Base-by-base conservation (phyloP, 1,140 invertebrate species). In the Formica exsecta region DNA sequence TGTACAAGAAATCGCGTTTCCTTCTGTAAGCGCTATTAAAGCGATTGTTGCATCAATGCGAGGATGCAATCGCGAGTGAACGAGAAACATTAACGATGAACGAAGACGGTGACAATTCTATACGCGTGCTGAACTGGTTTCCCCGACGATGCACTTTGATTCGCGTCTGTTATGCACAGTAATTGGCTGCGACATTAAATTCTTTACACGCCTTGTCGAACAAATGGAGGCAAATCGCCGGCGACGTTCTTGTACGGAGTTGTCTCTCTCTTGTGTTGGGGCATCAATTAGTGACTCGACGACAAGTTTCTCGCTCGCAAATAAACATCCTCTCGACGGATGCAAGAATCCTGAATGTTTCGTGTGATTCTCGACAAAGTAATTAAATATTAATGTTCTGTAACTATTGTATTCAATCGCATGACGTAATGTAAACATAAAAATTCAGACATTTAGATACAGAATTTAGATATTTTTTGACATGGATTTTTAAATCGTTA, bases 41-140 rank as follows among this genome's bases (percentile, higher is more conserved):
- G 13, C 38, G 65, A 81, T 83, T 59, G 57, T 62, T 48, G n/a
- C 64, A 29, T 71, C 22, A 41, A 73, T 25, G 44, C 41, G 25
- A 29, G 68, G 4, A 61, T 73, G 68, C 54, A 74, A 74, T 61
- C 32, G 79, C 13, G 29, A 81, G 11, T 22, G 79, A 32, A 38
- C 44, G 44, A 80, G 44, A 68, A 25, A 13, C 51, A 29, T 3
- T 36, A 51, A n/a, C 36, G 19, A 48, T 7, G 32, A 59, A 38
- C 54, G 51, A 80, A 80, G 64, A 57, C 44, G 29, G 32, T 75
- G 66, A 76, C 87, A 65, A 64, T 70, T 86, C 76, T 86, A 85
- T 83, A 89, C 85, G 77, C 85, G 85, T 90, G 87, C 79, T 80
- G 73, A 90, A 90, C 89, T 89, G 89, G 89, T 90, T 90, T 59